phyloP scores from a whole-genome alignment of 2,888 invertebrate species.

The Gisinianus flammeolus region DNA sequence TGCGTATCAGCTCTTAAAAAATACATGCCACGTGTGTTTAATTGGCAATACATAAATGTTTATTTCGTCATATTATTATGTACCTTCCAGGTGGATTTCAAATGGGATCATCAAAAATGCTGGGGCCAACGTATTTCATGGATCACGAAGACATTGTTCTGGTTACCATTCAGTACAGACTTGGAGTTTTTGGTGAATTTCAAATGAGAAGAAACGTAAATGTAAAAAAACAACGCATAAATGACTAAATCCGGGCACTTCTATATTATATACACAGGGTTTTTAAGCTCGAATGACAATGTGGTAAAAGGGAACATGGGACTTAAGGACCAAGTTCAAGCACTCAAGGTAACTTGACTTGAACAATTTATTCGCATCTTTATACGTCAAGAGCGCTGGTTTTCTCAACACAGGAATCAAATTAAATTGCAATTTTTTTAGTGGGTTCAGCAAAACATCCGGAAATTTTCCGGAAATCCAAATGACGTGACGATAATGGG shows the following conservation, averaged over 20 bases:
- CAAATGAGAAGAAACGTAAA: not conserved
- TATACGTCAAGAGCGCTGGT: no score
- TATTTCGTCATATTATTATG: no score
- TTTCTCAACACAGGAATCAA: not conserved
- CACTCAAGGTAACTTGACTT: no score
- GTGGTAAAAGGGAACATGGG: constrained; percentile 9
- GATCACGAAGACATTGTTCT: constrained; percentile 5
- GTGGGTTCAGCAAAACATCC: constrained; percentile 4
- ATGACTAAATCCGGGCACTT: not conserved
- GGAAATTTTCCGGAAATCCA: not conserved
- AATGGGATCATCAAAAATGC: not conserved
- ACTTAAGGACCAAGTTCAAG: no score
- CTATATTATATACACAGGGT: not conserved
- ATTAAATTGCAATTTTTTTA: not conserved
- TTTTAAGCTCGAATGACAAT: not conserved
- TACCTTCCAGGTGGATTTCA: not conserved
- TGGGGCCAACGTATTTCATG: not conserved
- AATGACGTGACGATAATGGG: constrained; percentile 3
- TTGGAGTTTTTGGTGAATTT: constrained; percentile 7
- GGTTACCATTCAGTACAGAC: constrained; percentile 7
- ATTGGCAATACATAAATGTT: no score
- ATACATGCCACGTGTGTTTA: not conserved
- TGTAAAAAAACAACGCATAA: not conserved
- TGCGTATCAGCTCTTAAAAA: not conserved
- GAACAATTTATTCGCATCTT: no score